These are phyloP conservation scores for Camponotus fellah DNA, from an alignment of 2,888 invertebrate genomes.

Conservation along the genomic window DNA sequence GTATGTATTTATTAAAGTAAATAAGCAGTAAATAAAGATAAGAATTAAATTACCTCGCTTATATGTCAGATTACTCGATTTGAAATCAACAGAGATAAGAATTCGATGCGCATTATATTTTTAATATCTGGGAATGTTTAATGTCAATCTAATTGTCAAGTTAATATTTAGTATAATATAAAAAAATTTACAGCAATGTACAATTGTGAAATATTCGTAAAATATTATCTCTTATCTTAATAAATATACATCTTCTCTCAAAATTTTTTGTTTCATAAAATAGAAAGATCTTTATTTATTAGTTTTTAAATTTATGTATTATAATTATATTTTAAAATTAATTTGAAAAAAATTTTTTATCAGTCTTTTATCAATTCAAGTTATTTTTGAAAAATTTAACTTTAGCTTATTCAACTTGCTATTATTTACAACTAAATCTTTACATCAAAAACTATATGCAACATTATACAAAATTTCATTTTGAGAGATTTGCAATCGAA, in stretches of 20 bases:
- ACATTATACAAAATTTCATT: neutral
- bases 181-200: conserved; percentile 23
- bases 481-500: neutral
- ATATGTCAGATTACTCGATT: too few relatives aligned
- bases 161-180: neutral
- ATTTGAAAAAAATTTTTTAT: neutral
- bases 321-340: neutral
- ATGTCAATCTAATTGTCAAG: neutral
- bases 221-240: neutral
- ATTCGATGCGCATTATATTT: neutral
- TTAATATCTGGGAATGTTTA: neutral
- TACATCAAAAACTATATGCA: neutral
- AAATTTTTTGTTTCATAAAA: neutral
- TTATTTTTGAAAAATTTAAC: neutral
- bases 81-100: neutral
- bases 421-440: neutral
- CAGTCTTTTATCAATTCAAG: neutral
- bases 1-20: conserved; percentile 86
- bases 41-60: conserved; percentile 64
- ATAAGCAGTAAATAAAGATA: conserved; percentile 85
- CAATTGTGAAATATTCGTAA: neutral
- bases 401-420: neutral
- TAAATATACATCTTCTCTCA: neutral
- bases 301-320: neutral
- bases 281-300: neutral